Evolutionary conservation across 1,140 invertebrate species (phyloP), one percentile per base, ranked within the genome.

Genomic region (Watersipora subatra): DNA sequence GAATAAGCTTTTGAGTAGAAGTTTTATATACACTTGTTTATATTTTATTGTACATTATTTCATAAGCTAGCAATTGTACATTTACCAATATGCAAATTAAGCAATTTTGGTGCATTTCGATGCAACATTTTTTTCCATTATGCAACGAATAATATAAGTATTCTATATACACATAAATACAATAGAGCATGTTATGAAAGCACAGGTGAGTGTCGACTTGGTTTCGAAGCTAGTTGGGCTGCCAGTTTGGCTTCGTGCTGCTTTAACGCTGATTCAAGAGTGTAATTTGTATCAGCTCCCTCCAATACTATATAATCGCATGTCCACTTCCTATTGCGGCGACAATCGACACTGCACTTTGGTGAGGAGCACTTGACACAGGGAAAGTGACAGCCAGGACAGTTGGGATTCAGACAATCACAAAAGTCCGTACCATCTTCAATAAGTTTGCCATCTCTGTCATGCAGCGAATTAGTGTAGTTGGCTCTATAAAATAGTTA

Each of bases 381-480:
- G 0, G 87, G 86, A 75, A 88, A 88, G 75, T 89, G 88, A 78
- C 90, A 92, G 0, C 90, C 90, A 1, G 84, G 78, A 71, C 90
- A 92, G 3, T 79, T 78, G 57, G 80, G 73, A 63, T 85, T 83
- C 24, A 90, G 76, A 73, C 90, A 92, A 76, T 92, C 90, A 73
- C 90, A 92, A 0, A 90, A 68, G 79, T 91, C 87, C 59, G 81
- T 76, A 2, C 85, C 84, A 26, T 84, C 84, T 55, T 75, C 75
- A 64, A 82, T 27, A 69, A 81, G 65, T 62, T 78, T 56, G 67
- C 79, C 67, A 75, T 81, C 68, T 68, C 81, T 69, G 70, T 83
- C 78, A 70, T 82, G 79, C 27, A 78, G 29, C 25, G 72, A 69
- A 67, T 76, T 28, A 63, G 29, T 62, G 25, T 30, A 62, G 29